phyloP scores from a whole-genome alignment of 2,888 invertebrate species.

The Ptilodon capucinus region DNA sequence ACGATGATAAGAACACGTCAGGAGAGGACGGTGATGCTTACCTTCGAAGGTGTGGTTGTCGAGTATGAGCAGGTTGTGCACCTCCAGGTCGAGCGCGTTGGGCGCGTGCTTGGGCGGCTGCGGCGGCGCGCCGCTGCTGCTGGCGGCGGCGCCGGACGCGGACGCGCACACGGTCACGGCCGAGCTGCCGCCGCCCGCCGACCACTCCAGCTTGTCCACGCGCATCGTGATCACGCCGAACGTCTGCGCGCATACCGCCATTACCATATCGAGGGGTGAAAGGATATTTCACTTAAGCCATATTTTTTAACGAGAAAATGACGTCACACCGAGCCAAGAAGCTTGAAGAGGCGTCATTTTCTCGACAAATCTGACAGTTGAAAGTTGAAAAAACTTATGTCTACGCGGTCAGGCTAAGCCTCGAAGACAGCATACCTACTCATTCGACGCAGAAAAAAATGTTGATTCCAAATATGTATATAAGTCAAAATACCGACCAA shows the following conservation, averaged over 20 bases:
- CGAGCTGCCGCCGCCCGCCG: conserved; percentile 70
- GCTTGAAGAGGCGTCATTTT: too few species aligned
- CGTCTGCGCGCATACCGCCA: conserved; percentile 78
- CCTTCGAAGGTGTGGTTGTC: conserved; percentile 98
- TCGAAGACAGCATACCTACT: too few species aligned
- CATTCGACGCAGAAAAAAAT: too few species aligned
- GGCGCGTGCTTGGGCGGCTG: conserved; percentile 79
- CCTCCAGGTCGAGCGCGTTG: conserved; percentile 93
- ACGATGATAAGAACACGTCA: conserved; percentile 45
- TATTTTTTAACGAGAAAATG: too few species aligned
- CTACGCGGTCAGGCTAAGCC: too few species aligned
- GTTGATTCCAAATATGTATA: too few species aligned
- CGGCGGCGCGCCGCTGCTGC: conserved; percentile 68
- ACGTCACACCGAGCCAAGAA: too few species aligned
- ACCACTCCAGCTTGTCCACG: conserved; percentile 92
- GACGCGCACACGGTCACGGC: conserved; percentile 50
- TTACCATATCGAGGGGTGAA: too few species aligned
- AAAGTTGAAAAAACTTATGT: too few species aligned
- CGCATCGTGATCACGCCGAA: conserved; percentile 97
- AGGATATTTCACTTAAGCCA: too few species aligned
- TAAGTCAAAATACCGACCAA: too few species aligned
- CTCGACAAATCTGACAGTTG: too few species aligned
- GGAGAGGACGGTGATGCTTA: conserved; percentile 35
- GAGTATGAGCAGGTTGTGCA: conserved; percentile 94
- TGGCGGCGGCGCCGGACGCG: conserved; percentile 59